phyloP scores from a whole-genome alignment of 2,888 invertebrate genomes.

The Megamerina dolium region DNA sequence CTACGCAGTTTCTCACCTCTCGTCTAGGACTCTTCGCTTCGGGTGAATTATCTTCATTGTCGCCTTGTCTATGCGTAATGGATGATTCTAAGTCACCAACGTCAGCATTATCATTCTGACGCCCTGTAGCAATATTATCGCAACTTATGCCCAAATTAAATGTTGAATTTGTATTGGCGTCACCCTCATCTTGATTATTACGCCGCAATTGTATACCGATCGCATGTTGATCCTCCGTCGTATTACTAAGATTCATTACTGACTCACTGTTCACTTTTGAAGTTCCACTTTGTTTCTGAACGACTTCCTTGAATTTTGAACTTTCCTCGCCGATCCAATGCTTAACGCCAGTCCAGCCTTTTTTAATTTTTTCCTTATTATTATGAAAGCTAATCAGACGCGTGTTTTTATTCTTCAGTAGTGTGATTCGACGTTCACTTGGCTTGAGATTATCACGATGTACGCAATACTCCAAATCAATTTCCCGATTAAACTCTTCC shows the following conservation, averaged over 20 bases:
- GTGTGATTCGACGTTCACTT: slow-evolving; percentile 44
- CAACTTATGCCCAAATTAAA: slow-evolving; percentile 19
- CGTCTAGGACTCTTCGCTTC: slow-evolving; percentile 33
- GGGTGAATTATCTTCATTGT: slow-evolving; percentile 37
- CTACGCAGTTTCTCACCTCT: slow-evolving; percentile 40
- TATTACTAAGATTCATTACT: slow-evolving; percentile 8
- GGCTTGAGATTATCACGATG: slow-evolving; percentile 47
- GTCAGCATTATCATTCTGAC: slow-evolving; percentile 15
- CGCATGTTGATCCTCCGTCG: no score
- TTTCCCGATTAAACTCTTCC: slow-evolving; percentile 43
- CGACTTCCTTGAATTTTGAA: slow-evolving; percentile 42
- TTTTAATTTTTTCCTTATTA: slow-evolving; percentile 45
- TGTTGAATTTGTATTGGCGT: not conserved
- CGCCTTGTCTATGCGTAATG: slow-evolving; percentile 29
- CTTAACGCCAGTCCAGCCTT: slow-evolving; percentile 48
- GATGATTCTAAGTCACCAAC: slow-evolving; percentile 30
- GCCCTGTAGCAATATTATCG: slow-evolving; percentile 28
- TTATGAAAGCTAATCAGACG: slow-evolving; percentile 42
- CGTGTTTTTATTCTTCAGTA: slow-evolving; percentile 47
- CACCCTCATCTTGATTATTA: slow-evolving; percentile 13
- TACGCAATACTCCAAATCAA: slow-evolving; percentile 47
- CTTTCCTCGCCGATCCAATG: slow-evolving; percentile 48
- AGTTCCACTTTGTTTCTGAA: slow-evolving; percentile 35
- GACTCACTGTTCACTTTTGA: slow-evolving; percentile 18
- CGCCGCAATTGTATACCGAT: slow-evolving; percentile 12